Evolutionary conservation across 2,113 vertebrate species (phyloP).

Genomic region (Excalfactoria chinensis): DNA sequence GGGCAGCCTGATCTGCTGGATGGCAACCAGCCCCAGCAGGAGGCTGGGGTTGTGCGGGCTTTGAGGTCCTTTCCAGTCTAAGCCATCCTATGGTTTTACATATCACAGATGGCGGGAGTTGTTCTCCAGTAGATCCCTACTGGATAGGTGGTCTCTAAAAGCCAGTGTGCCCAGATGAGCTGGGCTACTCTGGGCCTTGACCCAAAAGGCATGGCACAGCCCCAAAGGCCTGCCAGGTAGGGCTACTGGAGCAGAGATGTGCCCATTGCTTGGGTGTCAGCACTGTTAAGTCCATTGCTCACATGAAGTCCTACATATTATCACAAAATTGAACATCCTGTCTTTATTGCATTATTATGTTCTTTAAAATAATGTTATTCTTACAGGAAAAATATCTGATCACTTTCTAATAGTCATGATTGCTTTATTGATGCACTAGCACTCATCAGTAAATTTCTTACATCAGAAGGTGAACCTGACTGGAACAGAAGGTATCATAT

Average conservation of each 20-base stretch:
- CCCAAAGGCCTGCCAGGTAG: neutral
- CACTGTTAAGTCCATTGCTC: neutral
- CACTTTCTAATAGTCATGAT: neutral
- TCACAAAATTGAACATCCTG: neutral
- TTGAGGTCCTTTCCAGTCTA: too few species aligned
- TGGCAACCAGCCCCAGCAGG: too few species aligned
- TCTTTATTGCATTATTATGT: neutral
- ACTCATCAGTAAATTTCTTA: neutral
- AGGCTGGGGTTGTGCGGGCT: too few species aligned
- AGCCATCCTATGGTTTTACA: too few species aligned
- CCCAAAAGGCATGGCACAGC: neutral
- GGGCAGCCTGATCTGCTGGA: too few species aligned
- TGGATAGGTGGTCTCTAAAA: neutral
- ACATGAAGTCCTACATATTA: neutral
- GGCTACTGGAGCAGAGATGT: neutral
- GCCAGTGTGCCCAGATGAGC: rapidly evolving
- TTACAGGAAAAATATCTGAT: neutral
- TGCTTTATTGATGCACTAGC: neutral
- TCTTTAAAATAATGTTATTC: neutral
- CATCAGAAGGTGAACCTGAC: neutral
- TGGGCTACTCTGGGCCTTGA: neutral
- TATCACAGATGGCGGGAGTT: neutral
- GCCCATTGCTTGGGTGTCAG: neutral
- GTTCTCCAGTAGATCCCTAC: neutral
- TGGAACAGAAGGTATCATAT: neutral